These are phyloP conservation scores for Panopea generosa DNA, from an alignment of 2,888 invertebrate species.

Conservation along the genomic window DNA sequence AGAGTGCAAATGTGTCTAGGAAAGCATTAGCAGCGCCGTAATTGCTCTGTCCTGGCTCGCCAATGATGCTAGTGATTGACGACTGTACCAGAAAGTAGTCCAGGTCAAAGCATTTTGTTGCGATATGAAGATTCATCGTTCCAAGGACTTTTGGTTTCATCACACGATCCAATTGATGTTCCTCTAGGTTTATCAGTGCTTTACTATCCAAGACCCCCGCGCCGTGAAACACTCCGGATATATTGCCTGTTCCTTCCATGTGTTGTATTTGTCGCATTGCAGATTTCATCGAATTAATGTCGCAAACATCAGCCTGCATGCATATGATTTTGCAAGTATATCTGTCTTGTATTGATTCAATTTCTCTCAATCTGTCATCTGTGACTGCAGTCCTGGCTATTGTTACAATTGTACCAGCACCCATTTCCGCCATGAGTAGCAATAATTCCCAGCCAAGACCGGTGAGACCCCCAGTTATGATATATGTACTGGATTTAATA, in stretches of 20 bases:
- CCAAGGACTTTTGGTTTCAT: slow-evolving; percentile 63
- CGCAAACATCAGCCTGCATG: slow-evolving; percentile 62
- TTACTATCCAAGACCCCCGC: slow-evolving; percentile 59
- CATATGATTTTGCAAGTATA: slow-evolving; percentile 45
- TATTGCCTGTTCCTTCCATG: slow-evolving; percentile 10
- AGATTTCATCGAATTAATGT: slow-evolving; percentile 43
- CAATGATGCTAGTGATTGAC: slow-evolving; percentile 65
- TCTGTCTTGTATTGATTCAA: slow-evolving; percentile 27
- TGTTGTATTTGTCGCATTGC: slow-evolving; percentile 37
- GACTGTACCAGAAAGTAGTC: slow-evolving; percentile 73
- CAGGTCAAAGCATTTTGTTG: slow-evolving; percentile 44
- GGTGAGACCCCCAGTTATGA: slow-evolving; percentile 70
- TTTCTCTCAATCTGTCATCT: slow-evolving; percentile 31
- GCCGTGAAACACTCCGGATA: slow-evolving; percentile 66
- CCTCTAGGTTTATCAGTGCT: slow-evolving; percentile 29
- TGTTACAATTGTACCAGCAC: slow-evolving; percentile 62
- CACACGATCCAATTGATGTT: slow-evolving; percentile 26
- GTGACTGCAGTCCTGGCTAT: slow-evolving; percentile 50
- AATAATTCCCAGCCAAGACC: slow-evolving; percentile 71
- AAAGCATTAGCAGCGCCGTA: slow-evolving; percentile 71
- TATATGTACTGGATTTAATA: slow-evolving; percentile 45
- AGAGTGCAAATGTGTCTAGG: slow-evolving; percentile 65
- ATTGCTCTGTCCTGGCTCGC: slow-evolving; percentile 68
- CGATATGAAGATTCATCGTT: slow-evolving; percentile 65
- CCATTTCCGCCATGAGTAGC: slow-evolving; percentile 57